Base-by-base conservation (phyloP, 2,797 vertebrate genomes). In the Echeneis naucrates region DNA sequence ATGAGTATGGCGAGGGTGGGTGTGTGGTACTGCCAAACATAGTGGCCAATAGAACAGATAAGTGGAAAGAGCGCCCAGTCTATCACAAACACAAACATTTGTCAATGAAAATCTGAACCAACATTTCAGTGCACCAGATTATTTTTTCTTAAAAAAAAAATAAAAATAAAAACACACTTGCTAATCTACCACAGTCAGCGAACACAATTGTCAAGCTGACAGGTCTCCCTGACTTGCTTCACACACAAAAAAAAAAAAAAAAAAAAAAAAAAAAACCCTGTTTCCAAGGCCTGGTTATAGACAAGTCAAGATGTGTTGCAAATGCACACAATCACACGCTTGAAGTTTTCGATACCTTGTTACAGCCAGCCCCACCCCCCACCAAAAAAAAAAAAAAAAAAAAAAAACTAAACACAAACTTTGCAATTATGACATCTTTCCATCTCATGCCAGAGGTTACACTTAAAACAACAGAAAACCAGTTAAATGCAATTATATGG, bases 91-190 rank as follows among this genome's bases (percentile, higher is more conserved):
- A 91, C 82, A 91, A 71, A 89, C 80, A 88, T 88, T 90, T 88
- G 82, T 92, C 90, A 88, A 88, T 90, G 88, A 88, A 88, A 89
- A 85, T 87, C 69, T 78, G 76, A 93, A 92, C 82, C 82, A 91
- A 91, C 88, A 89, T 92, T 89, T 95, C 93, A 94, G 93, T 94
- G 93, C 93, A 94, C 93, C 88, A 92, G 91, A 59, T 78, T 51
- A 55, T 53, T 75, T 68, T 35, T 59, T 68, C 42, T 79, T 57
- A 64, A 57, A 40, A n/a, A n/a, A n/a, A n/a, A 33, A 40, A 67
- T 78, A 89, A 89, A 51, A 57, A 88, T 88, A 86, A 88, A 92
- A 90, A 90, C 87, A 92, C 84, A 92, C 85, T 76, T 80, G 82
- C 89, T 87, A 91, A 78, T 89, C 93, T 91, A 94, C 93, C 90